Evolutionary conservation across 2,888 invertebrate genomes (phyloP), one percentile per base, ranked within the genome.

Genomic region (Aphrophora alni): DNA sequence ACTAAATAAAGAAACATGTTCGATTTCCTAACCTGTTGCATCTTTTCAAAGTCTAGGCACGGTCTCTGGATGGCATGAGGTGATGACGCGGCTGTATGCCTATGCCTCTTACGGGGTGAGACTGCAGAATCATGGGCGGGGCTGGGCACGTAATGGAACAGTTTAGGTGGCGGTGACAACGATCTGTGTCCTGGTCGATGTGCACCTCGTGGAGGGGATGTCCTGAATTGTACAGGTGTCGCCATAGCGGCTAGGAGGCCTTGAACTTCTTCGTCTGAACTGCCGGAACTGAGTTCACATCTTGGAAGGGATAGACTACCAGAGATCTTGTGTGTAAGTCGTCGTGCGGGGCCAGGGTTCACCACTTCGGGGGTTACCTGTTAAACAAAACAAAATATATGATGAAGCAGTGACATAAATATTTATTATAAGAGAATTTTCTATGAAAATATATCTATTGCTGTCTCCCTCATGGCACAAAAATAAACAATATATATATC

Each of bases 1-100:
- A n/a, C n/a, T n/a, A n/a, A n/a, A n/a, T n/a, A n/a, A n/a, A n/a
- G n/a, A n/a, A n/a, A n/a, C n/a, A n/a, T n/a, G n/a, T n/a, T n/a
- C n/a, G n/a, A n/a, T n/a, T n/a, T n/a, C n/a, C 33, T 90, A 90
- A 96, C 96, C 94, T 96, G 96, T 91, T 97, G 97, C 97, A 97
- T 97, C 91, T 97, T 97, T 89, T 97, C 97, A 88, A 97, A 97
- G 91, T 97, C 97, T 87, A 97, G 92, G 89, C 96, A 97, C 85
- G 97, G 97, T 87, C 97, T 92, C 87, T 94, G 94, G 85, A 93
- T 88, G 86, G 89, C 87, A 84, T 88, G 88, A 74, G 88, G 88
- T 82, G 79, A 74, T 86, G 88, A 82, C 88, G 82, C 82, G 14
- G 82, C 81, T 84, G 90, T 89, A 85, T 91, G 90, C 84, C 91